These are phyloP conservation scores for Vireo griseus DNA, from an alignment of 2,797 vertebrate genomes.

Conservation along the genomic window DNA sequence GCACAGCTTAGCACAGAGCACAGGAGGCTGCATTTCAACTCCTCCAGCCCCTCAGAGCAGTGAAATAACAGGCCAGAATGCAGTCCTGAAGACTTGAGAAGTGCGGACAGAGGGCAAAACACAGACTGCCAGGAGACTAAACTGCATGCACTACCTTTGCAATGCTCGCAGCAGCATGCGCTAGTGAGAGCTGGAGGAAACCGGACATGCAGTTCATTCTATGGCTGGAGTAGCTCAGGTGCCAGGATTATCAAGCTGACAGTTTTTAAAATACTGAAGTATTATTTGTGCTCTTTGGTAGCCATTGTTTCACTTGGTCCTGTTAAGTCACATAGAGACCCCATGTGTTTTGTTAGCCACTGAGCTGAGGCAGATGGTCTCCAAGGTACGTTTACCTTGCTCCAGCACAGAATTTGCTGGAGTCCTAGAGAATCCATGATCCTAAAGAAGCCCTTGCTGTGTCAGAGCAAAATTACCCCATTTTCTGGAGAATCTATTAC, in stretches of 20 bases:
- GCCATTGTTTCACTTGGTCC: background rate
- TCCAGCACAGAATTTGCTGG: background rate
- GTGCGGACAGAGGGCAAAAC: background rate
- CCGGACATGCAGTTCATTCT: background rate
- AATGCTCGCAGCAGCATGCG: background rate
- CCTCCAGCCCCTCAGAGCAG: background rate
- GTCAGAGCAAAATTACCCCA: background rate
- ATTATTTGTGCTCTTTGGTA: background rate
- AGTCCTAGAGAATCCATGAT: background rate
- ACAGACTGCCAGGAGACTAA: background rate
- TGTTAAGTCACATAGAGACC: background rate
- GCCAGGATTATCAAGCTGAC: background rate
- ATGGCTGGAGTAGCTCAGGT: background rate
- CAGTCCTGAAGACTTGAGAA: background rate
- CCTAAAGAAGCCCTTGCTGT: background rate
- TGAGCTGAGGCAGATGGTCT: background rate
- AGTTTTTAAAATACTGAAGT: background rate
- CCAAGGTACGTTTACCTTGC: background rate
- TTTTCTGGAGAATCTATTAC: background rate
- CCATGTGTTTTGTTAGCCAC: background rate
- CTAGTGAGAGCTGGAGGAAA: background rate
- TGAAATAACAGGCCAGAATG: background rate
- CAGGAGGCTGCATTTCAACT: background rate
- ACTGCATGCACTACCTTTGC: rapidly evolving
- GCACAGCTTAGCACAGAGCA: background rate